These are phyloP conservation scores for Callocephalon fimbriatum DNA, from an alignment of 2,113 vertebrate genomes.

Conservation along the genomic window DNA sequence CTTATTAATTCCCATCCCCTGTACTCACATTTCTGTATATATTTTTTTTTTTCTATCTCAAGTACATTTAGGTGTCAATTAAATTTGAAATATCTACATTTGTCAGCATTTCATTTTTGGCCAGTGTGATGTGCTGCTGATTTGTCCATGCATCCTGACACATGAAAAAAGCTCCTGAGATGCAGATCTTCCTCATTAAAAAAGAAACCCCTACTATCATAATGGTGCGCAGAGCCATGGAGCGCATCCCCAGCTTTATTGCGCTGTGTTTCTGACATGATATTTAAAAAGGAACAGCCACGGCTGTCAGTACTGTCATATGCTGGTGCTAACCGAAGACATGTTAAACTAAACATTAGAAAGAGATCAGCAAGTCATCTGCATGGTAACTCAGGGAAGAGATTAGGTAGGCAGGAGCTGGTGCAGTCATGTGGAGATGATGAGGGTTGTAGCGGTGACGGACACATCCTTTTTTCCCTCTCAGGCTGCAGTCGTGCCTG, in stretches of 20 bases:
- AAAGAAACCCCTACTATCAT: slow-evolving; percentile 79
- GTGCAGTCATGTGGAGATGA: slow-evolving; percentile 63
- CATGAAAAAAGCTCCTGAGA: slow-evolving; percentile 82
- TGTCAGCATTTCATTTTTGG: slow-evolving; percentile 97
- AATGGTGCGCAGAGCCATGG: slow-evolving; percentile 77
- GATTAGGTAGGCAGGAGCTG: slow-evolving; percentile 65
- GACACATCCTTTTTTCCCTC: slow-evolving; percentile 57
- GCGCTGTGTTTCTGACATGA: slow-evolving; percentile 83
- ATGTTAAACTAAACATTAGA: slow-evolving; percentile 83
- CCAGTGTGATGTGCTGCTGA: slow-evolving; percentile 87
- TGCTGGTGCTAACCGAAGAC: slow-evolving; percentile 79
- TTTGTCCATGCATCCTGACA: slow-evolving; percentile 93
- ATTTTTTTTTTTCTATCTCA: slow-evolving; percentile 78
- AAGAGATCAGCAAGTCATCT: slow-evolving; percentile 77
- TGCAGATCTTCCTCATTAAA: slow-evolving; percentile 96
- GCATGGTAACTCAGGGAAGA: slow-evolving; percentile 58
- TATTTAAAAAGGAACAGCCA: slow-evolving; percentile 92
- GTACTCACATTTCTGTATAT: slow-evolving; percentile 74
- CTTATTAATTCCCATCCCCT: slow-evolving; percentile 77
- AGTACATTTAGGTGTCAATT: slow-evolving; percentile 96
- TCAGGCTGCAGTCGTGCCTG: slow-evolving; percentile 20
- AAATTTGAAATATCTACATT: slow-evolving; percentile 99
- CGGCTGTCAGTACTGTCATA: slow-evolving; percentile 87
- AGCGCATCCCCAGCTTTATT: slow-evolving; percentile 78
- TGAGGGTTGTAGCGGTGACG: slow-evolving; percentile 54